Percentiles rank a stretch among this genome's conserved stretches.
Conservation (phyloP, 2,888 invertebrate species). For the Brachylomia viminalis region DNA sequence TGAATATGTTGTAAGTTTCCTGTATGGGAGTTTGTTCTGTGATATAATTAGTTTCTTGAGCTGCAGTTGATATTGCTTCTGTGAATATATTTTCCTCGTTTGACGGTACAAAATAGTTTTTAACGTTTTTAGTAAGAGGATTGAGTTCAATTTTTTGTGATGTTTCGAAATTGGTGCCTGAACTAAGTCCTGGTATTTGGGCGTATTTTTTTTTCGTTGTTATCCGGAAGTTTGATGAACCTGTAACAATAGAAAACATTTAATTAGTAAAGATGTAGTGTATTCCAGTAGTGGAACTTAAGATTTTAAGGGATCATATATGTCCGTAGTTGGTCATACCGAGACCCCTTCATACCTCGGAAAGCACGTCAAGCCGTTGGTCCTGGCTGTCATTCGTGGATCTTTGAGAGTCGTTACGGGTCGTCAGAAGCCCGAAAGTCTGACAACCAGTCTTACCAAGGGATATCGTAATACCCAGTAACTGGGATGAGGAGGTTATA, state of each 20-base stretch:
- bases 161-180: conserved; percentile 76
- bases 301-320: not conserved
- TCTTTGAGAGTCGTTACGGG: too few species aligned
- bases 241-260: conserved; percentile 78
- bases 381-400: too few species aligned
- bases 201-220: conserved; percentile 94
- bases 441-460: too few species aligned
- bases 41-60: conserved; percentile 26
- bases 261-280: not conserved
- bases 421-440: too few species aligned
- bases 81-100: conserved; percentile 35
- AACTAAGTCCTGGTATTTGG: conserved; percentile 93
- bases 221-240: conserved; percentile 91
- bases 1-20: conserved; percentile 64
- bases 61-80: not conserved
- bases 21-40: conserved; percentile 30
- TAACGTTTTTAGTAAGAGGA: conserved; percentile 58
- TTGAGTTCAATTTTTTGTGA: conserved; percentile 64
- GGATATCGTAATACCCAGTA: too few species aligned
- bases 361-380: too few species aligned
- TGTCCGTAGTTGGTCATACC: too few species aligned
- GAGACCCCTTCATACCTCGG: too few species aligned
- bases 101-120: conserved; percentile 65
- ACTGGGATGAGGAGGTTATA: too few species aligned
- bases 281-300: not conserved